Conservation (phyloP, 2,797 vertebrate genomes). For the Sebastes taczanowskii region DNA sequence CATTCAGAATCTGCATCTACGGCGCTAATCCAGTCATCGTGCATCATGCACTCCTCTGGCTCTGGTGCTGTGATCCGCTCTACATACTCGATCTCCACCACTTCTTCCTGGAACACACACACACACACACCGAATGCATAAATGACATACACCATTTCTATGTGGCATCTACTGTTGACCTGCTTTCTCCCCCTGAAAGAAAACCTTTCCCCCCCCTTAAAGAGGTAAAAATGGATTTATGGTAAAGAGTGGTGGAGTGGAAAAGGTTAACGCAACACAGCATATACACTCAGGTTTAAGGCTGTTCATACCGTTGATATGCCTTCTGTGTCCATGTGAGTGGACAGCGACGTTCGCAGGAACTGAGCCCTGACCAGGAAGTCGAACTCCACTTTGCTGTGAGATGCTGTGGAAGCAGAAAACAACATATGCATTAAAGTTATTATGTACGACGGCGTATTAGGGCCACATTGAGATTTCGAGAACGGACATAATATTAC, state of each 20-base stretch:
- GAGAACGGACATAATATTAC: no score
- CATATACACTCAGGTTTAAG: not conserved
- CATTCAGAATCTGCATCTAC: slow-evolving; percentile 91
- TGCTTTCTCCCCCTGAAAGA: no score
- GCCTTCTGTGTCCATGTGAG: slow-evolving; percentile 91
- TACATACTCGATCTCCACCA: slow-evolving; percentile 96
- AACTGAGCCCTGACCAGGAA: slow-evolving; percentile 96
- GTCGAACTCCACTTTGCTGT: slow-evolving; percentile 95
- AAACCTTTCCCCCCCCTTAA: no score
- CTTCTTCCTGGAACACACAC: slow-evolving; percentile 89
- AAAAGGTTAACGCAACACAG: no score
- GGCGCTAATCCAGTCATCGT: slow-evolving; percentile 98
- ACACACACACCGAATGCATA: slow-evolving; percentile 22
- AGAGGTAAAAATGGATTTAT: no score
- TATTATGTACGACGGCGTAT: no score
- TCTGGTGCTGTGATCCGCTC: slow-evolving; percentile 93
- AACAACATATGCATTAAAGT: not conserved
- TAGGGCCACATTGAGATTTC: no score
- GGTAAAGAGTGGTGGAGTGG: no score
- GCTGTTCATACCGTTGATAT: slow-evolving; percentile 88
- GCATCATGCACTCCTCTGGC: slow-evolving; percentile 95
- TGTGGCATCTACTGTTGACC: no score
- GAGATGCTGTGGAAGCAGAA: slow-evolving; percentile 81
- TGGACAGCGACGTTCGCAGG: slow-evolving; percentile 87
- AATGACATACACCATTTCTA: not conserved